Conservation (phyloP, 2,797 vertebrate genomes). For the Silurus aristotelis region DNA sequence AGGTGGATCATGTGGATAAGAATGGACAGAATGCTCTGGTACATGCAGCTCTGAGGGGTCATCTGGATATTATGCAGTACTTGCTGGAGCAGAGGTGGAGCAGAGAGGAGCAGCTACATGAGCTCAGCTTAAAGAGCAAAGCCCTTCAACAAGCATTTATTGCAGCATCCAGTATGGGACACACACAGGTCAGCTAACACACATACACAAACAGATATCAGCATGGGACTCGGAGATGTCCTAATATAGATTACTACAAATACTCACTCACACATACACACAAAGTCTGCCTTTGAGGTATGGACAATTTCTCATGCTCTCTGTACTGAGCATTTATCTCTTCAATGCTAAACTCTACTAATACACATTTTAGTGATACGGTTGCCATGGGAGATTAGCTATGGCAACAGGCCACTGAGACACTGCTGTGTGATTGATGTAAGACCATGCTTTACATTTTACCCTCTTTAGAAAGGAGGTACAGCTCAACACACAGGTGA, state of each 20-base stretch:
- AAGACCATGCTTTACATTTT: conserved; percentile 59
- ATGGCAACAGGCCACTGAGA: conserved; percentile 49
- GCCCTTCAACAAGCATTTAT: conserved; percentile 91
- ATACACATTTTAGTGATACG: conserved; percentile 38
- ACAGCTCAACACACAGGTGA: not conserved
- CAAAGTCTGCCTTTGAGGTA: not conserved
- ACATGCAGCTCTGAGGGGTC: conserved; percentile 90
- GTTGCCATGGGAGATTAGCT: conserved; percentile 54
- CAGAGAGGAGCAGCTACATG: conserved; percentile 73
- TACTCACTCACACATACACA: conserved; percentile 2
- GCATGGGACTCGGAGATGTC: conserved; percentile 44
- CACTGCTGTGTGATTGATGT: conserved; percentile 25
- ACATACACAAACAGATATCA: conserved; percentile 20
- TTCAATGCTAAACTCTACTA: not conserved
- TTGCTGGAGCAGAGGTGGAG: conserved; percentile 84
- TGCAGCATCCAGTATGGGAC: conserved; percentile 95
- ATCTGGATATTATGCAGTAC: conserved; percentile 83
- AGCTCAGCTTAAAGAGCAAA: conserved; percentile 79
- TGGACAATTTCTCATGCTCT: not conserved
- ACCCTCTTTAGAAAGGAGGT: conserved; percentile 39
- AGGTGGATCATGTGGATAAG: conserved; percentile 92
- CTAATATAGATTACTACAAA: not conserved
- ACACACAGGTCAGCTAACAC: conserved; percentile 60
- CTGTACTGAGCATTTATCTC: conserved; percentile 17
- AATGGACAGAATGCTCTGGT: conserved; percentile 93